phyloP scores from a whole-genome alignment of 2,113 vertebrate species.

The Spea bombifrons region DNA sequence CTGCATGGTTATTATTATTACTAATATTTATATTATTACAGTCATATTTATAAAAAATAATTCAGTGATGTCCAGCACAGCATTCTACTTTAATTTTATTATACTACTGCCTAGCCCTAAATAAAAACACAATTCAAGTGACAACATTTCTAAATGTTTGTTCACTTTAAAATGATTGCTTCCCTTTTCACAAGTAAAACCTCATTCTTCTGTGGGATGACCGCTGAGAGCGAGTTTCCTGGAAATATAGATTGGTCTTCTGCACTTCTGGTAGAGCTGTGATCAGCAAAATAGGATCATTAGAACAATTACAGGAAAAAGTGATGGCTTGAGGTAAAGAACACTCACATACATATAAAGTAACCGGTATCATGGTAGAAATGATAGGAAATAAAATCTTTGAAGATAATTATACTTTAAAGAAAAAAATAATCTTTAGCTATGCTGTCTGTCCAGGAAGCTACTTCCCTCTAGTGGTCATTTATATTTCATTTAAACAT shows the following conservation, averaged over 20 bases:
- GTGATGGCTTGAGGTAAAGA: background rate
- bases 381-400: no score
- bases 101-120: background rate
- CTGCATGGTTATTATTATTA: no score
- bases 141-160: background rate
- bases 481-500: background rate
- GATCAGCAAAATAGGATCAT: background rate
- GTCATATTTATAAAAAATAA: no score
- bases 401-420: no score
- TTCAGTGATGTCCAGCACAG: no score
- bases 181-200: background rate
- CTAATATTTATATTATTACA: no score
- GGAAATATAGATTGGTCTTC: background rate
- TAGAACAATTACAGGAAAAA: background rate
- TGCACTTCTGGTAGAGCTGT: background rate
- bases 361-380: no score
- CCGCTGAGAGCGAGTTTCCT: background rate
- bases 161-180: background rate
- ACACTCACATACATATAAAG: background rate
- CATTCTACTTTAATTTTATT: no score
- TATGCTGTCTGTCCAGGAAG: background rate
- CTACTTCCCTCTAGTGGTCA: slow-evolving; percentile 33
- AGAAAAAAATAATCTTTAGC: background rate
- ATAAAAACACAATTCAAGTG: background rate
- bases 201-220: background rate